Conservation (phyloP, 2,888 invertebrate species). For the Zootermopsis nevadensis region DNA sequence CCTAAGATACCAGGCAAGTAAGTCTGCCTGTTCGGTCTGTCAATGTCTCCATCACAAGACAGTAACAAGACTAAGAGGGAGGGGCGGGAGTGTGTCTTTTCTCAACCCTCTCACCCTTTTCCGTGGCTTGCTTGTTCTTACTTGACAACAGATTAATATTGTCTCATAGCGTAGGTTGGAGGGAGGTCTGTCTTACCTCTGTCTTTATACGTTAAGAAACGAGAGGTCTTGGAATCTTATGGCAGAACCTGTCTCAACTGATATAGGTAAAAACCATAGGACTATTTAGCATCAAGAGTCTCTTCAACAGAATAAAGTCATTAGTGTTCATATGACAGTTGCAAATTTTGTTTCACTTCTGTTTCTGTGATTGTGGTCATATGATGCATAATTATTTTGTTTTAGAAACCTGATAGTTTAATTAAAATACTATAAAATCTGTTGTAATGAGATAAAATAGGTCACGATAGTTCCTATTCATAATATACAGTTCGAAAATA, state of each 20-base stretch:
- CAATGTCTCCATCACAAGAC: slow-evolving; percentile 41
- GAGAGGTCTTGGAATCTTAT: neutral
- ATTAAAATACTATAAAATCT: no score
- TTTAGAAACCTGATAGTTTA: no score
- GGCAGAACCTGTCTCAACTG: neutral
- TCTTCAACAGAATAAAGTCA: neutral
- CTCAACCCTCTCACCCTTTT: slow-evolving; percentile 42
- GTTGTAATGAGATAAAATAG: no score
- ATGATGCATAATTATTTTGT: no score
- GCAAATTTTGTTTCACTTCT: no score
- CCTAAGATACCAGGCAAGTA: slow-evolving; percentile 21
- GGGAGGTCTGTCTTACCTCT: neutral
- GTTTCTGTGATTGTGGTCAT: no score
- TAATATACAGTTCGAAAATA: no score
- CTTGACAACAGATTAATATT: slow-evolving; percentile 65
- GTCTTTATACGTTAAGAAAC: neutral
- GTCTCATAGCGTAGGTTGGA: slow-evolving; percentile 58
- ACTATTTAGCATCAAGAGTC: neutral
- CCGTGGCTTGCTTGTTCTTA: slow-evolving; percentile 61
- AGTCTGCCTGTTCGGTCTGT: slow-evolving; percentile 28
- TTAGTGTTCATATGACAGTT: no score
- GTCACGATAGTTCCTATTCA: no score
- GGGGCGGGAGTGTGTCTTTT: slow-evolving; percentile 21
- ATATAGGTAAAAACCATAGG: neutral
- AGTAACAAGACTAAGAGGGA: slow-evolving; percentile 12